These are phyloP conservation scores for Apodemia hepburni DNA, from an alignment of 2,888 invertebrate species.

Conservation along the genomic window DNA sequence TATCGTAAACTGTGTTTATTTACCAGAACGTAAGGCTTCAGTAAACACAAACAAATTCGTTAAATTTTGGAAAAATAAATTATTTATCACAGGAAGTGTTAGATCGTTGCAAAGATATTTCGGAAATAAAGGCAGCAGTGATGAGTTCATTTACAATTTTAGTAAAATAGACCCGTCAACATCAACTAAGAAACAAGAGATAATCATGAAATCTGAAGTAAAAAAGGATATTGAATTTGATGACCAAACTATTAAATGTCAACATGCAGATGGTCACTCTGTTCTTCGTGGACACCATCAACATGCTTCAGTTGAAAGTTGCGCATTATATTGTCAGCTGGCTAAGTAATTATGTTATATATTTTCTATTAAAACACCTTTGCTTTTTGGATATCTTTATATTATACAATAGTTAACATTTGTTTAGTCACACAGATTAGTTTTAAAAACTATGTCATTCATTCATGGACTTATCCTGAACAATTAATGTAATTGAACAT, in stretches of 20 bases:
- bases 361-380: neutral
- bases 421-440: no score
- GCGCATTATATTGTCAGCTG: slow-evolving; percentile 71
- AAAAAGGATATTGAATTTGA: slow-evolving; percentile 51
- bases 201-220: slow-evolving; percentile 42
- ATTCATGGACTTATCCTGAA: no score
- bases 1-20: slow-evolving; percentile 63
- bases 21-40: slow-evolving; percentile 59
- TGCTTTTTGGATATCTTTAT: neutral
- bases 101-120: slow-evolving; percentile 68
- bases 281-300: slow-evolving; percentile 69
- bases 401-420: no score
- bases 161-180: slow-evolving; percentile 55
- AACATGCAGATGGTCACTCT: slow-evolving; percentile 67
- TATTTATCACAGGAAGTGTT: slow-evolving; percentile 67
- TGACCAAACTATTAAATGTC: slow-evolving; percentile 57
- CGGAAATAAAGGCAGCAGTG: slow-evolving; percentile 53
- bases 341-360: slow-evolving; percentile 55
- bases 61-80: slow-evolving; percentile 73
- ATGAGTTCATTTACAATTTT: slow-evolving; percentile 54
- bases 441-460: no score
- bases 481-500: no score
- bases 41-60: slow-evolving; percentile 66
- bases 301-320: slow-evolving; percentile 66
- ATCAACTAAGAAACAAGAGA: slow-evolving; percentile 46